A percentile compares a stretch with the other conserved stretches of the same genome.
These are phyloP conservation scores for Botrylloides violaceus DNA, from an alignment of 23 tunicate species.

Conservation along the genomic window DNA sequence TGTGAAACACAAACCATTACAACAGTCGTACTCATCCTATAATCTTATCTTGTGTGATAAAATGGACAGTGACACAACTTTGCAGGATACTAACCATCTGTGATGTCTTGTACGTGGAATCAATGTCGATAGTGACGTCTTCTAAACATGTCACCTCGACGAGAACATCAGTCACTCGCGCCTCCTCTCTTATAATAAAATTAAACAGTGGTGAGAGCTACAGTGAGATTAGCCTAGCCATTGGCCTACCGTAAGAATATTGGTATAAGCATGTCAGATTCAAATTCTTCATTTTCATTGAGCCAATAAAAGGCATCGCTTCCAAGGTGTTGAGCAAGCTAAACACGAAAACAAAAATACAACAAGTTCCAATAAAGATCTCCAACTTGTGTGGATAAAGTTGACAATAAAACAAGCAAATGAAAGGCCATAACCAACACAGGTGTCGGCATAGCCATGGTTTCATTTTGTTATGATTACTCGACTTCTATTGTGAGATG, in stretches of 20 bases:
- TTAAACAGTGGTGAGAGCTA: background rate
- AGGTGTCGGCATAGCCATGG: too few relatives aligned
- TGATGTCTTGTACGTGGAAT: background rate
- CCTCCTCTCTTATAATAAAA: constrained; percentile 12
- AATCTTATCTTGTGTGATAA: too few relatives aligned
- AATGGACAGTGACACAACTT: too few relatives aligned
- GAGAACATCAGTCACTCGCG: constrained; percentile 21
- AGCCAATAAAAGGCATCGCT: constrained; percentile 82
- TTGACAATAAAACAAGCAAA: too few relatives aligned
- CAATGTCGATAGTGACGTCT: constrained; percentile 12
- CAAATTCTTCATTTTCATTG: constrained; percentile 44
- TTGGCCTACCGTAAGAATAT: constrained; percentile 40
- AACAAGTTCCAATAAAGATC: too few relatives aligned
- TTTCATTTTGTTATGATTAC: too few relatives aligned
- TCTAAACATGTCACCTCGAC: constrained; percentile 15
- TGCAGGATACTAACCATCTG: background rate
- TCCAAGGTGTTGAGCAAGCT: constrained; percentile 41
- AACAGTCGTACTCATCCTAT: too few relatives aligned
- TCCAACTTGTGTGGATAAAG: too few relatives aligned
- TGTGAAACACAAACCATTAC: too few relatives aligned
- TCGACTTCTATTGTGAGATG: too few relatives aligned
- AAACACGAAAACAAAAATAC: background rate
- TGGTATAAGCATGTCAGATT: constrained; percentile 59
- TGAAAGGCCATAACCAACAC: too few relatives aligned
- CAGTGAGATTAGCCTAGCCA: too few relatives aligned